Conservation (phyloP, 2,888 invertebrate species). For the Zele albiditarsus region DNA sequence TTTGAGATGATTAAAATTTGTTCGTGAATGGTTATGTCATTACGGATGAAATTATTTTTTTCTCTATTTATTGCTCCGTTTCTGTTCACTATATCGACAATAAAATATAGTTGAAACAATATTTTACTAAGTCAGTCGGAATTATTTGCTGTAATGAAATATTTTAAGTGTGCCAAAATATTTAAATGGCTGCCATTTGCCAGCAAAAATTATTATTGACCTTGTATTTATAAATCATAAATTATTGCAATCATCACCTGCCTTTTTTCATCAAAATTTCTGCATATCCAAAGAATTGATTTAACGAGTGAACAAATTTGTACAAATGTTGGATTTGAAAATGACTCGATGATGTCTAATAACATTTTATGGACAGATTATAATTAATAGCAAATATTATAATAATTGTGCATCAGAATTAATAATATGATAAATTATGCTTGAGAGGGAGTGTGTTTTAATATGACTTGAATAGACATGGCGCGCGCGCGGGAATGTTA, state of each 20-base stretch:
- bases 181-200: neutral
- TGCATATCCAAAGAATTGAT: neutral
- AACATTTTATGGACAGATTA: too few relatives aligned
- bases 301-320: neutral
- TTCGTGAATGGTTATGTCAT: neutral
- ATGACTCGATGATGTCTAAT: too few relatives aligned
- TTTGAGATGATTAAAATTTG: neutral
- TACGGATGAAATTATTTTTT: neutral
- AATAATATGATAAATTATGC: constrained; percentile 10
- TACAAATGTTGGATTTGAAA: too few relatives aligned
- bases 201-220: neutral
- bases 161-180: constrained; percentile 6
- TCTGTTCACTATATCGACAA: too few relatives aligned
- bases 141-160: neutral
- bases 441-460: neutral
- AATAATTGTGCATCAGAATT: neutral
- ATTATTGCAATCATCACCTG: neutral
- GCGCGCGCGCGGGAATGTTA: constrained; percentile 16
- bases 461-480: neutral
- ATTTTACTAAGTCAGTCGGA: neutral
- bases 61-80: neutral
- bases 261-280: neutral
- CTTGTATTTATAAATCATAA: neutral
- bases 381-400: too few relatives aligned
- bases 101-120: neutral